These are phyloP conservation scores for Andrena flavipes DNA, from an alignment of 2,888 invertebrate genomes.

Conservation along the genomic window DNA sequence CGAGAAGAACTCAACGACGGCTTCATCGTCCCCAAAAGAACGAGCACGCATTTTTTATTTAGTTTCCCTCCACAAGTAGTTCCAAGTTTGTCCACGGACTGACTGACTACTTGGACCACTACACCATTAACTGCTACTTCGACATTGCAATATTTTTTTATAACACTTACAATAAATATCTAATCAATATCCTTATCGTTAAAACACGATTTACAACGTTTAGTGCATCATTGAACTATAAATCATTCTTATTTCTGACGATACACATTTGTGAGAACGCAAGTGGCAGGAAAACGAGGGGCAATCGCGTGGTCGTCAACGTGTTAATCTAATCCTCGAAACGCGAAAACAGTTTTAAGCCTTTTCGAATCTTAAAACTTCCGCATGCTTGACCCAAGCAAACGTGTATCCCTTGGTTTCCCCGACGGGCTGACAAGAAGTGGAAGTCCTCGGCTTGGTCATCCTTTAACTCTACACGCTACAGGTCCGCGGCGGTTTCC, in stretches of 20 bases:
- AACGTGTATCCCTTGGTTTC: neutral
- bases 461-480: slow-evolving; percentile 34
- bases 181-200: too few species aligned
- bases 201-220: too few species aligned
- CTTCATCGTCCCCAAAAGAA: too few species aligned
- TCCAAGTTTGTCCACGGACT: neutral
- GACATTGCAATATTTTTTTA: too few species aligned
- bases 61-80: neutral
- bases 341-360: slow-evolving; percentile 15
- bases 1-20: too few species aligned
- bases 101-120: neutral
- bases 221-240: too few species aligned
- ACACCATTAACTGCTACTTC: too few species aligned
- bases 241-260: too few species aligned
- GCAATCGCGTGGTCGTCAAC: too few species aligned
- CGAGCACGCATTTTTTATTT: neutral
- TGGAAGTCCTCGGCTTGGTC: slow-evolving; percentile 27
- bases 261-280: too few species aligned
- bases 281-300: too few species aligned
- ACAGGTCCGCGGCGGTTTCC: slow-evolving; percentile 61
- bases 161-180: too few species aligned
- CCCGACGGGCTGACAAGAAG: slow-evolving; percentile 19
- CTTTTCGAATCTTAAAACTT: slow-evolving; percentile 11
- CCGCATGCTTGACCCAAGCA: neutral
- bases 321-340: slow-evolving; percentile 7